These are phyloP conservation scores for Calidris pugnax DNA, from an alignment of 2,113 vertebrate species.

Conservation along the genomic window DNA sequence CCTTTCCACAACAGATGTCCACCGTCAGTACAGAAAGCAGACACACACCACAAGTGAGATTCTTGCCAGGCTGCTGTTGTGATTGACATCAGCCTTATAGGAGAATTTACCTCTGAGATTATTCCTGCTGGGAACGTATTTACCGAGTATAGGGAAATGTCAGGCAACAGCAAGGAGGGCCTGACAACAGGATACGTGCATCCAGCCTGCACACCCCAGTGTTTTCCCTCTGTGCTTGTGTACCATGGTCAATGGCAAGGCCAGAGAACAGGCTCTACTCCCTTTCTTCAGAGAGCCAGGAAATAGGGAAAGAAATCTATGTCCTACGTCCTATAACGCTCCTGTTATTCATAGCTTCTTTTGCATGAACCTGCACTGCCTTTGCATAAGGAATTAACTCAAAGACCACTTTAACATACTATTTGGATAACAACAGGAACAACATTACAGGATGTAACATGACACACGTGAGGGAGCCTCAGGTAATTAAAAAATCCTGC, in stretches of 20 bases:
- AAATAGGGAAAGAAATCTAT: neutral
- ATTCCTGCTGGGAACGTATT: neutral
- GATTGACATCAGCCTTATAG: neutral
- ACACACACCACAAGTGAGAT: neutral
- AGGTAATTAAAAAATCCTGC: neutral
- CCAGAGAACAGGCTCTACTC: neutral
- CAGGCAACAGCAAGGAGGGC: neutral
- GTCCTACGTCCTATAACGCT: neutral
- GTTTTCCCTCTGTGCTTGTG: neutral
- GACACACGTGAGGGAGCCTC: neutral
- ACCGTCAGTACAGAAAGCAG: neutral
- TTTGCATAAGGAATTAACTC: neutral
- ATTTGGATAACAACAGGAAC: neutral
- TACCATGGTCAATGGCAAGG: neutral
- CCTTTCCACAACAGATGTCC: neutral
- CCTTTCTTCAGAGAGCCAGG: neutral
- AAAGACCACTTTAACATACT: neutral
- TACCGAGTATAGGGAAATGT: neutral
- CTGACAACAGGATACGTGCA: neutral
- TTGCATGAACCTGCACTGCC: neutral
- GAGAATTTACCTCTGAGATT: neutral
- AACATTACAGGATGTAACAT: neutral
- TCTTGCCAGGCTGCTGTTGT: neutral
- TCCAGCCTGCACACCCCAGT: neutral
- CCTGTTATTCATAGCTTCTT: neutral